Evolutionary conservation across 2,888 invertebrate species (phyloP), one percentile per base, ranked within the genome.

Genomic region (Chaetogeoica ovagalla): DNA sequence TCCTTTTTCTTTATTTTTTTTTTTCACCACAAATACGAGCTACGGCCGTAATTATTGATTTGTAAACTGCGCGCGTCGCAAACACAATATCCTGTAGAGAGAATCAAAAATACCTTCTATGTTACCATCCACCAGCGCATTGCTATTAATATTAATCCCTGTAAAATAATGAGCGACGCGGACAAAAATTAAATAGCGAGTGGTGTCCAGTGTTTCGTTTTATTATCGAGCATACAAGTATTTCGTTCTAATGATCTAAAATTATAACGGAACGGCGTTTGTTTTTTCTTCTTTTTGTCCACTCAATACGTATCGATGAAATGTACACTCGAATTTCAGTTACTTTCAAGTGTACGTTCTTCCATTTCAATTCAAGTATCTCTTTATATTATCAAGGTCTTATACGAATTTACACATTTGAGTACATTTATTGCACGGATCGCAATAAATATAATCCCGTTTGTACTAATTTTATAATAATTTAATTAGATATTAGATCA

Each of bases 31-130:
- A 19, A 63, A 2, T 30, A 30, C 30, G 30, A 52, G 48, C 37
- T 39, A 52, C 63, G 37, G 63, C 55, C n/a, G 30, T 30, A 74
- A 55, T 63, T 74, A 74, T 74, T 74, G 72, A 62, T 73, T 63
- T 23, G 9, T 19, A 19, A 23, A 39, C 17, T 48, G 13, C 17
- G 6, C 17, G n/a, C 21, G 15, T n/a, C 17, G 43, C 48, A 48
- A 43, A 48, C 37, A 6, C 37, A 65, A 63, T 30, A 30, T 55
- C 55, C 52, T 55, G 63, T 37, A 37, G 19, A 30, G 30, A 30
- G 72, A 62, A 73, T 73, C 30, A 43, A 17, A 62, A 48, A 72
- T 62, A 19, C 57, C n/a, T n/a, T n/a, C n/a, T n/a, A n/a, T n/a
- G n/a, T n/a, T n/a, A n/a, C n/a, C n/a, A n/a, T n/a, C n/a, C n/a